Evolutionary conservation across 2,113 vertebrate genomes (phyloP).

Genomic region (Dolichotis patagonum): DNA sequence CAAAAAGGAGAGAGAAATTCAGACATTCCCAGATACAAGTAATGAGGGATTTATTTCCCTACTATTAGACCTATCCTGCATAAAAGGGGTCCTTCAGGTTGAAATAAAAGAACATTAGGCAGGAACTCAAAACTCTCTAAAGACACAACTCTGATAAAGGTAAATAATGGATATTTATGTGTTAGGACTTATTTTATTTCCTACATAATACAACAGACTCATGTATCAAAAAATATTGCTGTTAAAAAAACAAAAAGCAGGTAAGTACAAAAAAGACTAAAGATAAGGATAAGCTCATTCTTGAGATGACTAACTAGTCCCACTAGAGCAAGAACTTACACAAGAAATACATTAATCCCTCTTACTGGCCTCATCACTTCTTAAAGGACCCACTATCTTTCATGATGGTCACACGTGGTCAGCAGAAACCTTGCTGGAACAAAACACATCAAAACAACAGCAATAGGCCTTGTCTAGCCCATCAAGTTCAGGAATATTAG

Average conservation of each 20-base stretch:
- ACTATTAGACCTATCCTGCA: neutral
- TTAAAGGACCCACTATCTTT: neutral
- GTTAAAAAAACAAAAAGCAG: neutral
- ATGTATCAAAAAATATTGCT: neutral
- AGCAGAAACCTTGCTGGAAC: neutral
- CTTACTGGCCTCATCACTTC: neutral
- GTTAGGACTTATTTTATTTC: neutral
- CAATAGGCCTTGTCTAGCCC: neutral
- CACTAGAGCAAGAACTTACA: neutral
- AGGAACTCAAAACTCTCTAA: neutral
- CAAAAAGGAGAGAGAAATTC: neutral
- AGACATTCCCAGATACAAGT: neutral
- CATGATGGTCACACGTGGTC: neutral
- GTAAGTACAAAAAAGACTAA: neutral
- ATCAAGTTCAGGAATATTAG: slow-evolving; percentile 5
- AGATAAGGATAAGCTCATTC: neutral
- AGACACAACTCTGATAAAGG: neutral
- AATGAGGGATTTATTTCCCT: neutral
- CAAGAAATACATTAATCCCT: neutral
- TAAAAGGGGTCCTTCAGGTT: neutral
- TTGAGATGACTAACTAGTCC: neutral
- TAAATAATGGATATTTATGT: neutral
- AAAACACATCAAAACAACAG: neutral
- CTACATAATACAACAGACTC: neutral
- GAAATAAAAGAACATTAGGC: neutral